phyloP scores from a whole-genome alignment of 2,888 invertebrate genomes.

The Branchipolynoe longqiensis region DNA sequence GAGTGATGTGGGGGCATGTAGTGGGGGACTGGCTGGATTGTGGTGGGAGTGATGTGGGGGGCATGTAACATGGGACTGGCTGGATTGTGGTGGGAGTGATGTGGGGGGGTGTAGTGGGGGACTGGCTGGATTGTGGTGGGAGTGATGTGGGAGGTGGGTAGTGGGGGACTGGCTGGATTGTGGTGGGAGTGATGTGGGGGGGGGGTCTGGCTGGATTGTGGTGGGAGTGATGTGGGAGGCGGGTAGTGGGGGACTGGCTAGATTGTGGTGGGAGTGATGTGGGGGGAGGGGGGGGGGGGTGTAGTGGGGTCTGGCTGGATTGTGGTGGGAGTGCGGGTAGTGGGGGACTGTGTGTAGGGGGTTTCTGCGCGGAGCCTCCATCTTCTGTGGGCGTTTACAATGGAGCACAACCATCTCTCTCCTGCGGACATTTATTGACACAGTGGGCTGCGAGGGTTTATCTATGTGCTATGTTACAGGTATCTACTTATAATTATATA shows the following conservation, averaged over 20 bases:
- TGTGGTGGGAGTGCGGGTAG: not conserved
- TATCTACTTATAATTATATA: too few relatives aligned
- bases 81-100: too few relatives aligned
- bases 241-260: not conserved
- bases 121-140: not conserved
- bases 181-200: not conserved
- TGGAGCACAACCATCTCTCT: too few relatives aligned
- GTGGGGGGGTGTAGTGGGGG: not conserved
- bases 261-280: too few relatives aligned
- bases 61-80: not conserved
- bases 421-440: too few relatives aligned
- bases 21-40: not conserved
- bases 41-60: not conserved
- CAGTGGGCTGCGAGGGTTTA: too few relatives aligned
- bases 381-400: too few relatives aligned
- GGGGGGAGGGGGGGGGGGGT: slow-evolving; percentile 13
- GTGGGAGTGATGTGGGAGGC: not conserved
- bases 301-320: too few relatives aligned
- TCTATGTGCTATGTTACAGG: too few relatives aligned
- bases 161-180: not conserved
- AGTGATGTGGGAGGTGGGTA: not conserved
- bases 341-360: not conserved
- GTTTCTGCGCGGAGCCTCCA: not conserved
- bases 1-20: not conserved
- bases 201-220: not conserved